Percentiles rank a stretch among this genome's conserved stretches.
These are phyloP conservation scores for Lepidothrix coronata DNA, from an alignment of 2,113 vertebrate species.

Conservation along the genomic window DNA sequence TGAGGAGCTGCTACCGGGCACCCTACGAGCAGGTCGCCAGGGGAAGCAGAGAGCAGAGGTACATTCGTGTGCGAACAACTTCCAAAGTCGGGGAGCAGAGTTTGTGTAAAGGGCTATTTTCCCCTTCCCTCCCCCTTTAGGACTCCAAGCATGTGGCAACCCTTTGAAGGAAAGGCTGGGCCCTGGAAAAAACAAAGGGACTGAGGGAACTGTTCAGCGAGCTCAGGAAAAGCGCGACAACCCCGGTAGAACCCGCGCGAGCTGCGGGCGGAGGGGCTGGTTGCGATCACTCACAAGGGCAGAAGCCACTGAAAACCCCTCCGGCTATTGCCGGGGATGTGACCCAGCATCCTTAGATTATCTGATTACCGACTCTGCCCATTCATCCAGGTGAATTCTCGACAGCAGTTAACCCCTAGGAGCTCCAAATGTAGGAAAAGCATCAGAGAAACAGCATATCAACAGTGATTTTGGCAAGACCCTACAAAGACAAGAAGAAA, in stretches of 20 bases:
- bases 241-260: not conserved
- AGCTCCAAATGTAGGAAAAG: not conserved
- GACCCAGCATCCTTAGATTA: not conserved
- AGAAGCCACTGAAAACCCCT: not conserved
- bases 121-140: not conserved
- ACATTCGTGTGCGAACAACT: rapidly evolving
- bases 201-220: not conserved
- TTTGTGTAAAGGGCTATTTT: not conserved
- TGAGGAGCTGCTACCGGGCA: rapidly evolving
- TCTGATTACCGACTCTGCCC: not conserved
- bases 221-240: not conserved
- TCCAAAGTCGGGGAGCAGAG: not conserved
- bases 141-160: not conserved
- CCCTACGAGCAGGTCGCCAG: rapidly evolving
- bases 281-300: not conserved
- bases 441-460: not conserved
- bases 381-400: not conserved
- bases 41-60: rapidly evolving
- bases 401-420: not conserved
- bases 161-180: not conserved
- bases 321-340: not conserved
- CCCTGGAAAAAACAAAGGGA: not conserved
- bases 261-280: not conserved
- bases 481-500: rapidly evolving
- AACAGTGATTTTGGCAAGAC: not conserved